These are phyloP conservation scores for Tragulus kanchil DNA, from an alignment of 2,113 vertebrate genomes.

Conservation along the genomic window DNA sequence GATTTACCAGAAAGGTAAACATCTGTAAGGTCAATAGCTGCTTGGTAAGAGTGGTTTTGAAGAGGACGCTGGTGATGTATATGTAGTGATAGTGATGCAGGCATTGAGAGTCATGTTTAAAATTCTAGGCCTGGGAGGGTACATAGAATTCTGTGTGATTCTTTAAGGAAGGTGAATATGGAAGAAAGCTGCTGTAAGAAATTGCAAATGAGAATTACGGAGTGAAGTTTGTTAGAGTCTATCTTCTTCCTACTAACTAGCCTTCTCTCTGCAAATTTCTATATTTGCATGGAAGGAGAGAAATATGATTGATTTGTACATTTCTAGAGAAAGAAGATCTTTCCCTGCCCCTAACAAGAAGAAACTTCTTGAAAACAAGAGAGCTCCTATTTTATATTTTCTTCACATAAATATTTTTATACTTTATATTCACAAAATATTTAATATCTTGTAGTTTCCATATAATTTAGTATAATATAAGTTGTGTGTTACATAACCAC, in stretches of 20 bases:
- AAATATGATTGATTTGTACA: background rate
- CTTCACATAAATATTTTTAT: background rate
- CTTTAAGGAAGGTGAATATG: background rate
- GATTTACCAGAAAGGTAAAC: background rate
- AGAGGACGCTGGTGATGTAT: background rate
- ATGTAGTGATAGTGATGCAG: background rate
- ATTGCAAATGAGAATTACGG: background rate
- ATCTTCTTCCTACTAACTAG: constrained; percentile 24
- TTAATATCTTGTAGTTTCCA: background rate
- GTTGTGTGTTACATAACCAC: background rate
- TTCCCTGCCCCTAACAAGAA: background rate
- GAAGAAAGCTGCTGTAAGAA: background rate
- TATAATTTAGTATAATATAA: background rate
- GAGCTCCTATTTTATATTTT: background rate
- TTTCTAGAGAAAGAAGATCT: background rate
- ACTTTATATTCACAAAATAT: background rate
- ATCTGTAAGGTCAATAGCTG: background rate
- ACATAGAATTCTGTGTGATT: background rate
- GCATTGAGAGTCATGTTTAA: background rate
- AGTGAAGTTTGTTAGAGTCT: background rate
- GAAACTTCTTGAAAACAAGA: background rate
- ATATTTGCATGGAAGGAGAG: background rate
- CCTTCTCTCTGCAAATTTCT: constrained; percentile 60
- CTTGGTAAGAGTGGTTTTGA: background rate
- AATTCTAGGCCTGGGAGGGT: background rate